These are phyloP conservation scores for Columbina picui DNA, from an alignment of 2,113 vertebrate genomes.

Conservation along the genomic window DNA sequence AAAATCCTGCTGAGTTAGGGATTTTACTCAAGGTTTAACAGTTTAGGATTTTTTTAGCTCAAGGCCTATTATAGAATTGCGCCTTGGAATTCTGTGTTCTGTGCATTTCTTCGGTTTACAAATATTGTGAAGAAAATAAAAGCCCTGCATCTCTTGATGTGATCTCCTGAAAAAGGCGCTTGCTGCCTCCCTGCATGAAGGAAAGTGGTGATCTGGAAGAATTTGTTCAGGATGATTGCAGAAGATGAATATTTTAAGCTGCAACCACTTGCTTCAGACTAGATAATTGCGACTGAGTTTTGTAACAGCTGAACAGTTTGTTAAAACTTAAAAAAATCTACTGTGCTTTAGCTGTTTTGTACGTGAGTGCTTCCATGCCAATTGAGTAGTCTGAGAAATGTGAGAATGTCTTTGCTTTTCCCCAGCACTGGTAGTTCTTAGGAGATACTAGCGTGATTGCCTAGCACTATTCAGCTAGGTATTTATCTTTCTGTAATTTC, in stretches of 20 bases:
- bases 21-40: not conserved
- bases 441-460: not conserved
- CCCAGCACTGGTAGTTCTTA: not conserved
- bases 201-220: conserved; percentile 19
- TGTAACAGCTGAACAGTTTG: not conserved
- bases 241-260: conserved; percentile 29
- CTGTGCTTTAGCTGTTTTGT: not conserved
- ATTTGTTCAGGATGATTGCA: conserved; percentile 18
- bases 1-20: not conserved
- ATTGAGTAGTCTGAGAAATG: not conserved
- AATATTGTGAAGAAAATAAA: not conserved
- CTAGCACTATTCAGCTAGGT: not conserved
- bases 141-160: not conserved
- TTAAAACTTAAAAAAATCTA: not conserved
- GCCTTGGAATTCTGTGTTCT: not conserved
- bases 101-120: not conserved
- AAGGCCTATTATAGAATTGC: too few relatives aligned
- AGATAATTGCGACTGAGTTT: not conserved
- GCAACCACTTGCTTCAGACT: not conserved
- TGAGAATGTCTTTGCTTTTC: not conserved
- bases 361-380: not conserved
- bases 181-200: not conserved
- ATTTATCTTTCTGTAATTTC: not conserved
- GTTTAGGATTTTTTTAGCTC: not conserved
- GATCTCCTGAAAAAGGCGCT: not conserved